phyloP scores from a whole-genome alignment of 2,113 vertebrate species.

The Limnothrissa miodon region DNA sequence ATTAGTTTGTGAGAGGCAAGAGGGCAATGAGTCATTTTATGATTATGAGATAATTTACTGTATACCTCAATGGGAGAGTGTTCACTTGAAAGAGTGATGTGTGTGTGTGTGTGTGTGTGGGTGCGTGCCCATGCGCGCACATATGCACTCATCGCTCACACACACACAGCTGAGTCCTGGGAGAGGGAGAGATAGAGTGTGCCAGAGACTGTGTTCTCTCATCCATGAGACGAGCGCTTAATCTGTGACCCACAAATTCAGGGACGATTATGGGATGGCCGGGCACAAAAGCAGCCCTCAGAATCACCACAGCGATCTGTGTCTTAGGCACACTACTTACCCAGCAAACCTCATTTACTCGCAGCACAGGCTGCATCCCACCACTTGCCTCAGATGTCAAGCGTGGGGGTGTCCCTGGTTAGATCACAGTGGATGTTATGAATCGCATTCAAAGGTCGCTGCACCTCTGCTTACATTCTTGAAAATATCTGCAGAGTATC shows the following conservation, averaged over 20 bases:
- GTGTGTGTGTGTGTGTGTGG: slow-evolving; percentile 35
- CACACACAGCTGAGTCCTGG: slow-evolving; percentile 37
- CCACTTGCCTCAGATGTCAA: not conserved
- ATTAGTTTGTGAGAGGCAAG: not conserved
- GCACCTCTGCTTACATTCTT: not conserved
- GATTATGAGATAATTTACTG: too few species aligned
- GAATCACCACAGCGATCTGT: slow-evolving; percentile 11
- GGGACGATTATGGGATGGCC: slow-evolving; percentile 61
- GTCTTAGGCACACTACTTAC: not conserved
- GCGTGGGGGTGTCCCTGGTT: not conserved
- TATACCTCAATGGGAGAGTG: too few species aligned
- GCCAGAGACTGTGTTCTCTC: slow-evolving; percentile 62
- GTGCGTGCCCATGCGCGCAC: too few species aligned
- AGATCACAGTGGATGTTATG: not conserved
- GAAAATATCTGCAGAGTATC: not conserved
- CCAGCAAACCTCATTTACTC: not conserved
- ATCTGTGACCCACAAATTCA: slow-evolving; percentile 62
- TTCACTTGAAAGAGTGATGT: not conserved
- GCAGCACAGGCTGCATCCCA: not conserved
- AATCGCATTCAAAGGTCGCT: not conserved
- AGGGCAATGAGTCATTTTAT: not conserved
- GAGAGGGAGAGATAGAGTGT: slow-evolving; percentile 39
- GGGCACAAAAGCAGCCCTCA: slow-evolving; percentile 11
- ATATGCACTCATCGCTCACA: not conserved
- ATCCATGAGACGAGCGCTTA: slow-evolving; percentile 66